A percentile compares a stretch with the other conserved stretches of the same genome.
Conservation (phyloP, 2,113 vertebrate species). For the Chloropsis hardwickii region DNA sequence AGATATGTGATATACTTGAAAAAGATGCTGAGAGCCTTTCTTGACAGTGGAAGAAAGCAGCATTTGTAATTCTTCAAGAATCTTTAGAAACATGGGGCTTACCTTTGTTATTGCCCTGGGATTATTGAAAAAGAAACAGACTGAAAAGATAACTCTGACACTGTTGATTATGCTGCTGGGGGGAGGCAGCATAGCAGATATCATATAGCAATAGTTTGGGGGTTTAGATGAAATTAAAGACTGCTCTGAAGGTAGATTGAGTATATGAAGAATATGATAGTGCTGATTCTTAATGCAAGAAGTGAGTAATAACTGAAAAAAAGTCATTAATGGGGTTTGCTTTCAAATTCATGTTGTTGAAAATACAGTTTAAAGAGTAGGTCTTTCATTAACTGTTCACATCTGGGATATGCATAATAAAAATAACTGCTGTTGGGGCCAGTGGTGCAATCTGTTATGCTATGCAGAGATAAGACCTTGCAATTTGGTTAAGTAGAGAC, state of each 20-base stretch:
- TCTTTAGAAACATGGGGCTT: not conserved
- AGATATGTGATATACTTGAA: not conserved
- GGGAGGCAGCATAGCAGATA: not conserved
- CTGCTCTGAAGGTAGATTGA: not conserved
- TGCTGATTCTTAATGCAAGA: not conserved
- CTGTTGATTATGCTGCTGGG: not conserved
- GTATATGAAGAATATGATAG: not conserved
- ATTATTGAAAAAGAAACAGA: not conserved
- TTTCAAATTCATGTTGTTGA: not conserved
- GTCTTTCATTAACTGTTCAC: not conserved
- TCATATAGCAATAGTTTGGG: not conserved
- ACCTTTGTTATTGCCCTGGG: not conserved
- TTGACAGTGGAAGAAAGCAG: not conserved
- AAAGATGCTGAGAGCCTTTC: not conserved
- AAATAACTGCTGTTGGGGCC: slow-evolving; percentile 8
- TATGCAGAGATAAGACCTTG: not conserved
- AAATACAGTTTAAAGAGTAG: not conserved
- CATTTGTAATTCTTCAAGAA: not conserved
- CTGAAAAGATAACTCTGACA: not conserved
- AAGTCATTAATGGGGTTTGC: not conserved
- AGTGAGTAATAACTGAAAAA: not conserved
- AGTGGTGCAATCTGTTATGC: slow-evolving; percentile 9
- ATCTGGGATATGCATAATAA: not conserved
- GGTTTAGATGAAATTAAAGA: not conserved
- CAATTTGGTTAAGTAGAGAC: not conserved